Percentiles rank a stretch among this genome's conserved stretches.
Evolutionary conservation across 23 tunicate genomes (phyloP).

Genomic region (Clavelina lepadiformis): DNA sequence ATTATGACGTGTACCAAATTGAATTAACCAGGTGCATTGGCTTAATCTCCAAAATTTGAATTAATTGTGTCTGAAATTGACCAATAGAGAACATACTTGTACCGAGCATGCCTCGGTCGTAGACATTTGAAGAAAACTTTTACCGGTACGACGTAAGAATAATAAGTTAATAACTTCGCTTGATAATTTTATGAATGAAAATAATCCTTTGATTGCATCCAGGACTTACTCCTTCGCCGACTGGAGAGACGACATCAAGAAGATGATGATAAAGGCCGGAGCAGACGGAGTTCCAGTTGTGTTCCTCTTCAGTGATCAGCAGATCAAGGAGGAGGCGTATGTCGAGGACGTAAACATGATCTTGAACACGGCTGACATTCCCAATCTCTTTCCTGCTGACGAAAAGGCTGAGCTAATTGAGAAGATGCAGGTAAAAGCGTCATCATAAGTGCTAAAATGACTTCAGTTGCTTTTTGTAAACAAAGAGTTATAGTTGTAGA

Average conservation of each 20-base stretch:
- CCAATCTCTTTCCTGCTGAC: conserved; percentile 94
- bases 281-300: conserved; percentile 76
- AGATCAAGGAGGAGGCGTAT: conserved; percentile 94
- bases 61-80: no score
- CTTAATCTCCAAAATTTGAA: no score
- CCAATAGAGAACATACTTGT: no score
- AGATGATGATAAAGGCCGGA: conserved; percentile 91
- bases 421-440: conserved; percentile 86
- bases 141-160: no score
- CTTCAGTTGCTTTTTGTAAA: no score
- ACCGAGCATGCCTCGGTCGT: no score
- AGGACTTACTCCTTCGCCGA: conserved; percentile 90
- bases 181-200: no score
- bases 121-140: no score
- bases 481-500: no score
- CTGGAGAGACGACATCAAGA: conserved; percentile 97
- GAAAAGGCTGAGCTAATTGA: conserved; percentile 91
- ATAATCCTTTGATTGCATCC: no score
- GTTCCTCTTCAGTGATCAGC: conserved; percentile 97
- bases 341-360: conserved; percentile 97
- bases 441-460: no score
- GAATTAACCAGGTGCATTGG: conserved; percentile 98
- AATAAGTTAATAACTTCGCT: no score
- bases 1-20: conserved; percentile 80
- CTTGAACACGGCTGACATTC: conserved; percentile 94